Percentiles rank a stretch among this genome's conserved stretches.
Evolutionary conservation across 2,888 invertebrate genomes (phyloP).

Genomic region (Thecocarcelia acutangulata): DNA sequence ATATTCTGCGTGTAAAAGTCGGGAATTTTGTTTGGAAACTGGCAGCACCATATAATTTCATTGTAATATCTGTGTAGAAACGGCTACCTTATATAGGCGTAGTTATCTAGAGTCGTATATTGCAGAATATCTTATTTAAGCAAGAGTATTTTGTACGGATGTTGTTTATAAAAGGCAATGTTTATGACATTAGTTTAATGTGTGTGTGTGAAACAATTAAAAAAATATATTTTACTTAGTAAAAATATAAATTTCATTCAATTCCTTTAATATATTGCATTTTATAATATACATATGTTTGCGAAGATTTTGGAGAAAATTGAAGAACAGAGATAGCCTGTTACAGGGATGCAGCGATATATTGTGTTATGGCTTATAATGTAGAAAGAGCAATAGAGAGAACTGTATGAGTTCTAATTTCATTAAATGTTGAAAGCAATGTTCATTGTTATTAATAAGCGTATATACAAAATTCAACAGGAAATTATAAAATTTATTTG

Average conservation of each 20-base stretch:
- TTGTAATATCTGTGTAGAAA: not conserved
- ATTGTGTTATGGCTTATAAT: not conserved
- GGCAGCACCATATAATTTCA: not conserved
- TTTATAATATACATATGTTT: slow-evolving; percentile 1
- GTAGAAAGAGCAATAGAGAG: not conserved
- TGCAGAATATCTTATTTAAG: slow-evolving; percentile 2
- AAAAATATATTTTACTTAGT: not conserved
- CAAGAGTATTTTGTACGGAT: slow-evolving; percentile 3
- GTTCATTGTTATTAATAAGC: slow-evolving; percentile 30
- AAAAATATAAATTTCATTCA: not conserved
- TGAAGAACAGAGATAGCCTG: not conserved
- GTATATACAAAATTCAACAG: slow-evolving; percentile 36
- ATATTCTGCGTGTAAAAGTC: no score
- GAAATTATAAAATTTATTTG: slow-evolving; percentile 15
- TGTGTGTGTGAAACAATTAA: not conserved
- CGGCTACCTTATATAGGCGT: slow-evolving; percentile 4
- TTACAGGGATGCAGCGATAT: not conserved
- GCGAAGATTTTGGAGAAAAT: not conserved
- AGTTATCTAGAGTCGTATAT: slow-evolving; percentile 7
- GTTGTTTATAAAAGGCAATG: not conserved
- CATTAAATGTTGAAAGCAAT: slow-evolving; percentile 4
- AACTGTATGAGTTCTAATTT: not conserved
- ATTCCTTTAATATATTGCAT: not conserved
- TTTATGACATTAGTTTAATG: not conserved
- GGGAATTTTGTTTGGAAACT: no score